Percentiles rank a stretch among this genome's conserved stretches.
These are phyloP conservation scores for Aselliscus stoliczkanus DNA, from an alignment of 2,797 vertebrate genomes.

Conservation along the genomic window DNA sequence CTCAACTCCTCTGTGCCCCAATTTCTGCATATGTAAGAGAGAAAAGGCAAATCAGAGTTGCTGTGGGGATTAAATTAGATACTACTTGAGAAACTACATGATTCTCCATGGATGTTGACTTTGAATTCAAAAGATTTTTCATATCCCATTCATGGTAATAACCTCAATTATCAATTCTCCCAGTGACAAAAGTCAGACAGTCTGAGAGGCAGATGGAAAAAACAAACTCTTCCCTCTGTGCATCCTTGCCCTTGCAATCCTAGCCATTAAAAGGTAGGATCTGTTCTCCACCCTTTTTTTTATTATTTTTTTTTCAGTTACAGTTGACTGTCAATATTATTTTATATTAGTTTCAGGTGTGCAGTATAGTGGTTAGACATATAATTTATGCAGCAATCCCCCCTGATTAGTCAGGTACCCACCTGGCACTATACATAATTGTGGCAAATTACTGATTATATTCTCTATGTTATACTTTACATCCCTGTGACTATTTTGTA, in stretches of 20 bases:
- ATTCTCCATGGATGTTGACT: neutral
- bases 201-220: neutral
- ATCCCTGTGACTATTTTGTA: no score
- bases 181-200: slow-evolving; percentile 11
- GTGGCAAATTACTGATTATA: no score
- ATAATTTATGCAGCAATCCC: no score
- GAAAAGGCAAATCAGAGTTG: neutral
- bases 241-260: neutral
- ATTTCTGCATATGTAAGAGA: neutral
- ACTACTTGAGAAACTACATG: slow-evolving; percentile 23
- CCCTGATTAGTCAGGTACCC: no score
- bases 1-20: neutral
- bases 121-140: slow-evolving; percentile 29
- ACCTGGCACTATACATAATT: no score
- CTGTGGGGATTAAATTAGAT: slow-evolving; percentile 13
- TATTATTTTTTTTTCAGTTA: no score
- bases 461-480: no score
- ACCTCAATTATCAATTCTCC: neutral
- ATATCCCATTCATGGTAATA: neutral
- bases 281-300: neutral
- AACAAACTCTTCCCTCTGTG: neutral
- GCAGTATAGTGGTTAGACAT: no score
- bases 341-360: no score
- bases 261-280: neutral
- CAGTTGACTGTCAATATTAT: no score